phyloP scores from a whole-genome alignment of 2,113 vertebrate species.

The Protomyctophum bolini region DNA sequence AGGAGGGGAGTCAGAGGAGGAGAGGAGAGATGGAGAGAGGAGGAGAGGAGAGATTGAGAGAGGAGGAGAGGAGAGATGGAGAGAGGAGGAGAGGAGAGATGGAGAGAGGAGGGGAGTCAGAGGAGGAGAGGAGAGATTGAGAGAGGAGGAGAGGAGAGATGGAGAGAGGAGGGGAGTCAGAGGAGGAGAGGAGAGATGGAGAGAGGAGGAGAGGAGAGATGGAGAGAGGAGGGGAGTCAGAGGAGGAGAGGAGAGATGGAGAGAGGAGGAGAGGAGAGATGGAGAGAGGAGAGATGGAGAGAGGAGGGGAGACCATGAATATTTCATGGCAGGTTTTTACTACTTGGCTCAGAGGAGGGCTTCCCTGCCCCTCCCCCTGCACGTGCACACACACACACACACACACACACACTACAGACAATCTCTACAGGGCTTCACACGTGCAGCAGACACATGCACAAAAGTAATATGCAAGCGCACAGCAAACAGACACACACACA shows the following conservation, averaged over 20 bases:
- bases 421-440: too few species aligned
- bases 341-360: too few species aligned
- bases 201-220: neutral
- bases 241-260: too few species aligned
- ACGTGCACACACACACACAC: too few species aligned
- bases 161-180: neutral
- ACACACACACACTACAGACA: too few species aligned
- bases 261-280: neutral
- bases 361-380: too few species aligned
- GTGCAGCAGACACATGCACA: too few species aligned
- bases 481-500: constrained; percentile 1
- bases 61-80: neutral
- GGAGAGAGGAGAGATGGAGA: neutral
- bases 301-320: neutral
- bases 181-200: neutral
- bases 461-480: too few species aligned
- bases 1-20: neutral
- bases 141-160: neutral
- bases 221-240: neutral
- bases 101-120: neutral
- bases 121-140: too few species aligned
- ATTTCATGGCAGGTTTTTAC: too few species aligned
- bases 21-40: neutral
- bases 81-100: neutral
- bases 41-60: neutral